phyloP scores from a whole-genome alignment of 1,140 invertebrate genomes.

The Ceratosolen fusciceps region DNA sequence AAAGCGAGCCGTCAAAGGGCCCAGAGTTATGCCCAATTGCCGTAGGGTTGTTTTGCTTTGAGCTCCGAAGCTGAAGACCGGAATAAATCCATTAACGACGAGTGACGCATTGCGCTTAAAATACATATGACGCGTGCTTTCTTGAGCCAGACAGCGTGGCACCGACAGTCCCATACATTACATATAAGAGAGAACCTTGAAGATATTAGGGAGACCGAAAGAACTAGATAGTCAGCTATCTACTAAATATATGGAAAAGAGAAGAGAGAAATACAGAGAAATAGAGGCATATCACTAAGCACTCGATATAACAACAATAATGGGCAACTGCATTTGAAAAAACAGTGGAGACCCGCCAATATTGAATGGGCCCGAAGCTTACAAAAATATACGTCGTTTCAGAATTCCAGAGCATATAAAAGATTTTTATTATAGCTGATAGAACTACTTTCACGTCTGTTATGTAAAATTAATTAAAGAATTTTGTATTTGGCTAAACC shows the following conservation, averaged over 20 bases:
- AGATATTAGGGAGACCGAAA: background rate
- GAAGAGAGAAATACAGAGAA: background rate
- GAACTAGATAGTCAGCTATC: background rate
- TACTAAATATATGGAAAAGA: constrained; percentile 9
- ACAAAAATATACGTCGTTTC: constrained; percentile 62
- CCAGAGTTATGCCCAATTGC: background rate
- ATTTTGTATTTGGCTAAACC: no score
- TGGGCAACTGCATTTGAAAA: constrained; percentile 68
- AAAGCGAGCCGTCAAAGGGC: constrained; percentile 13
- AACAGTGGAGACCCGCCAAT: constrained; percentile 65
- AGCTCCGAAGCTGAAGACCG: background rate
- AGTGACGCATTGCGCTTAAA: constrained; percentile 43
- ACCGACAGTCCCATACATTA: constrained; percentile 51
- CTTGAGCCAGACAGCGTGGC: constrained; percentile 66
- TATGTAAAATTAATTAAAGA: no score
- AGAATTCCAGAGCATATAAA: background rate
- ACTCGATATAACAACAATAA: constrained; percentile 66
- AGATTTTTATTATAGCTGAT: no score
- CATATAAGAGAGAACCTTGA: background rate
- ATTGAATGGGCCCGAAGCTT: constrained; percentile 62
- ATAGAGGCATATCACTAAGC: background rate
- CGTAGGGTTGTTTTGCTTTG: background rate
- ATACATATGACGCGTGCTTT: constrained; percentile 48
- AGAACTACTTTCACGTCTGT: no score
- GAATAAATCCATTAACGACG: constrained; percentile 51